Conservation (phyloP, 2,797 vertebrate species). For the Cyclopterus lumpus region DNA sequence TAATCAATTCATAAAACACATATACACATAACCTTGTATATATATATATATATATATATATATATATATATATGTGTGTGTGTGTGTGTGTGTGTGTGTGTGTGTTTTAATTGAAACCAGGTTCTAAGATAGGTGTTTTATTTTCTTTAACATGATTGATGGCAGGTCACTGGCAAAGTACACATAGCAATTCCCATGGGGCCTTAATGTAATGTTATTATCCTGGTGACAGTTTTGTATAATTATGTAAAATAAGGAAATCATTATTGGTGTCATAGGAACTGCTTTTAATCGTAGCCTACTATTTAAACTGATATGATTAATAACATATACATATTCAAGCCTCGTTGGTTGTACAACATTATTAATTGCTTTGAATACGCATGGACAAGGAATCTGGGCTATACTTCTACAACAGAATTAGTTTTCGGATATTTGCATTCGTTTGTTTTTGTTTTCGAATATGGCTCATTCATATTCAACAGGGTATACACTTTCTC, state of each 20-base stretch:
- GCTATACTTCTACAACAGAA: not conserved
- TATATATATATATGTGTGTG: not conserved
- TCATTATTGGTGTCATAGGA: not conserved
- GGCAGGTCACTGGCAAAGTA: slow-evolving; percentile 36
- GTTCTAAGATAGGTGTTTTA: slow-evolving; percentile 11
- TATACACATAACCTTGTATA: not conserved
- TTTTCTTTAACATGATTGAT: slow-evolving; percentile 54
- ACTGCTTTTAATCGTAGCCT: not conserved
- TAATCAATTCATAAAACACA: not conserved
- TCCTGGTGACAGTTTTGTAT: slow-evolving; percentile 8
- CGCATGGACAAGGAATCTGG: not conserved
- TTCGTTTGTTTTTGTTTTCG: not conserved
- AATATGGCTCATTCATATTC: not conserved
- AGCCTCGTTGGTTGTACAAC: not conserved
- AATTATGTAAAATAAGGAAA: not conserved
- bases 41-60: not conserved
- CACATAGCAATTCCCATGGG: slow-evolving; percentile 21
- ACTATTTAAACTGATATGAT: slow-evolving; percentile 10
- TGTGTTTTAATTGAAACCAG: slow-evolving; percentile 9
- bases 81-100: not conserved
- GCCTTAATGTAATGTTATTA: slow-evolving; percentile 32
- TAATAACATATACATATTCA: slow-evolving; percentile 15
- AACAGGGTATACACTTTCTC: not conserved
- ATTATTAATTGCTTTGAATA: slow-evolving; percentile 1
- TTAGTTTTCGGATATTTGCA: not conserved